Evolutionary conservation across 1,140 invertebrate species (phyloP), one percentile per base, ranked within the genome.

Genomic region (Holcopasites calliopsidis): DNA sequence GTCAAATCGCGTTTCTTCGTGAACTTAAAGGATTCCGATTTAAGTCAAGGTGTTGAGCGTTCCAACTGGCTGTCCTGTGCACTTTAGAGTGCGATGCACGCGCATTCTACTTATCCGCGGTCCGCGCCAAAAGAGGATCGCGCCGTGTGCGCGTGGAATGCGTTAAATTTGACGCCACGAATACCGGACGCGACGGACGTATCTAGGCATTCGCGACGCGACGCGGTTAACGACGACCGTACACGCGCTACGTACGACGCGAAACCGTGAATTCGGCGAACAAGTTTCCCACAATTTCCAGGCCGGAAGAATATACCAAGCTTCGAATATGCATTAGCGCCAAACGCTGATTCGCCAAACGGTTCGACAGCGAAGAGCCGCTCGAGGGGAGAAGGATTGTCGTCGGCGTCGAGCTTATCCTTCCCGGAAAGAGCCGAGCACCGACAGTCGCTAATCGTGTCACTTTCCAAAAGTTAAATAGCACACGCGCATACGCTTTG

Each of bases 21-120:
- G 23, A 16, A 21, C 2, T 16, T 54, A 54, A 10, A 52, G 40
- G 38, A 40, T 1, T 28, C 7, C 2, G 50, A 3, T 8, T 38
- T 3, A 11, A 13, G 10, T 55, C 11, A 47, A 44, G 21, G 23
- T 7, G 31, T 21, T 74, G 35, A 7, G 42, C 44, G 71, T 13
- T 16, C 13, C 52, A 16, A 8, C 31, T 18, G 28, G 10, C n/a
- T 50, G 47, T 65, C 80, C 77, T 62, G 62, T 64, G 38, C 69
- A 52, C 83, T 80, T 80, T 31, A 47, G 55, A 44, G 55, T 87
- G 80, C 85, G 77, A 77, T 79, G 78, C 84, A 86, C 86, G 81
- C 77, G 71, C 85, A 85, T 87, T 85, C 81, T 77, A 86, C 79
- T 87, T 83, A 79, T 52, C 61, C 64, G 40, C 42, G 21, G 60